Percentiles rank a stretch among this genome's conserved stretches.
phyloP scores from a whole-genome alignment of 2,113 vertebrate genomes.

The Stegostoma tigrinum region DNA sequence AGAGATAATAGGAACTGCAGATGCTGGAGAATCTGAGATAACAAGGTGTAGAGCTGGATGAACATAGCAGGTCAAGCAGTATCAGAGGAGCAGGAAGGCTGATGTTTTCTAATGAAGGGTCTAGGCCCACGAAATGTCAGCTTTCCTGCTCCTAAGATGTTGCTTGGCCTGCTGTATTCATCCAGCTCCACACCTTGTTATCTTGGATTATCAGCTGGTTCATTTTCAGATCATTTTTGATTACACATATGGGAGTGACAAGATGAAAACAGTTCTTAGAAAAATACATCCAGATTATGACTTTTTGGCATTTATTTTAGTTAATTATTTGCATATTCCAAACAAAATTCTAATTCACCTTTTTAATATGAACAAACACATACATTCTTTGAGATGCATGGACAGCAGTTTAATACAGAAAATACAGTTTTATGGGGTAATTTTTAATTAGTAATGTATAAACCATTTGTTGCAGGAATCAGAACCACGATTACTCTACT shows the following conservation, averaged over 20 bases:
- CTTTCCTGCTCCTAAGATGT: no score
- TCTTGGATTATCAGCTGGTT: neutral
- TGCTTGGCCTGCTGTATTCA: no score
- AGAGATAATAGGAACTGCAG: no score
- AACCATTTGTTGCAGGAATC: neutral
- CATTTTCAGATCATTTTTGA: neutral
- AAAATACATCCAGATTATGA: neutral
- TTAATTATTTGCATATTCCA: neutral
- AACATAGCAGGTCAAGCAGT: no score
- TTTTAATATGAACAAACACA: neutral
- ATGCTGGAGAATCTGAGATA: no score
- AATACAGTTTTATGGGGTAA: neutral
- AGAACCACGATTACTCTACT: neutral
- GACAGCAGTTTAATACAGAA: neutral
- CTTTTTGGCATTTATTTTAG: neutral
- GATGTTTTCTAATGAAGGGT: no score
- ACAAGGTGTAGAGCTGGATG: no score
- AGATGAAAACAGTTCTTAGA: neutral
- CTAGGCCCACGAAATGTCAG: no score
- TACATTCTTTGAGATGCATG: neutral
- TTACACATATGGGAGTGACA: neutral
- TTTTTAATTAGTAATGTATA: neutral
- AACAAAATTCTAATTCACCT: neutral
- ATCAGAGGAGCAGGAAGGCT: no score
- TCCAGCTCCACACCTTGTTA: no score